Conservation (phyloP, 2,888 invertebrate species). For the Drosophila pseudotakahashii region DNA sequence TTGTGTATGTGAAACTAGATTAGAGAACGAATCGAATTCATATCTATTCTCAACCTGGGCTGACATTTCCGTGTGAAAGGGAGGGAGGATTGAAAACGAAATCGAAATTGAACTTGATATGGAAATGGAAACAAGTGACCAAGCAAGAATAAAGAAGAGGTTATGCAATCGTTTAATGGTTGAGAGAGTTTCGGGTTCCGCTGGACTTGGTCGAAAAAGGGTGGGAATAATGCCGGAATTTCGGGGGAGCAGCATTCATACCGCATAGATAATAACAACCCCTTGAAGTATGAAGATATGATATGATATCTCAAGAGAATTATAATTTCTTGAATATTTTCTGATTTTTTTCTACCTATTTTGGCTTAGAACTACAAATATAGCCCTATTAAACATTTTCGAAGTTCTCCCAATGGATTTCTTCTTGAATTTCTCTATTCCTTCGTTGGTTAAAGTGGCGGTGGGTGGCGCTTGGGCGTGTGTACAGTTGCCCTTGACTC, state of each 20-base stretch:
- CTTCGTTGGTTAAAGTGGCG: background rate
- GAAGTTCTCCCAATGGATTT: background rate
- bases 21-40: slow-evolving; percentile 15
- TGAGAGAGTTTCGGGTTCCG: slow-evolving; percentile 36
- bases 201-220: slow-evolving; percentile 24
- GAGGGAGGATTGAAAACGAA: background rate
- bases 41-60: slow-evolving; percentile 9
- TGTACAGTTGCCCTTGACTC: slow-evolving; percentile 63
- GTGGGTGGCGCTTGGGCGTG: slow-evolving; percentile 4
- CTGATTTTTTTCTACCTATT: too few species aligned
- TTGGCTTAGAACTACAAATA: too few species aligned
- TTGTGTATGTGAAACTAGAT: slow-evolving; percentile 17
- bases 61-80: slow-evolving; percentile 29
- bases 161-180: slow-evolving; percentile 32
- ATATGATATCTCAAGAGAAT: slow-evolving; percentile 1
- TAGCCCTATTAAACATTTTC: background rate
- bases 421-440: slow-evolving; percentile 2
- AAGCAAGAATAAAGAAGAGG: slow-evolving; percentile 21
- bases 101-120: slow-evolving; percentile 24
- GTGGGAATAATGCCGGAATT: slow-evolving; percentile 19
- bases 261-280: slow-evolving; percentile 12
- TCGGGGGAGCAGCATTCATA: slow-evolving; percentile 2
- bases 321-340: too few species aligned
- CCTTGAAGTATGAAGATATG: background rate
- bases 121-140: slow-evolving; percentile 23